These are phyloP conservation scores for Sarotherodon lohbergeri DNA, from an alignment of 2,113 vertebrate species.

Conservation along the genomic window DNA sequence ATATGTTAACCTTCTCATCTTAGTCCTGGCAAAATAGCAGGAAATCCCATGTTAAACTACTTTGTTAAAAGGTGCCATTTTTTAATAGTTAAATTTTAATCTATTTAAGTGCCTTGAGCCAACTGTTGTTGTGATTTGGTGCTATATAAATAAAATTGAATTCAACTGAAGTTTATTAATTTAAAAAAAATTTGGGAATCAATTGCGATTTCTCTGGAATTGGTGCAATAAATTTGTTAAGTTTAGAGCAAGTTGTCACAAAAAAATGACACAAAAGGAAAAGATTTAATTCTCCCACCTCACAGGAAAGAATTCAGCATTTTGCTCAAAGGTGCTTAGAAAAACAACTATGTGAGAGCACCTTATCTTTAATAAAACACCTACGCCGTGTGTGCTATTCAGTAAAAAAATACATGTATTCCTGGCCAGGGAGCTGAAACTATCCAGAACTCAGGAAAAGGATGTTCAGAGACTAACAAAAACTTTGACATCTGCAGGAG, in stretches of 20 bases:
- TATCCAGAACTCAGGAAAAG: background rate
- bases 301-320: background rate
- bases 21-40: background rate
- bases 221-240: background rate
- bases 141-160: background rate
- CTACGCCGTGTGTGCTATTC: background rate
- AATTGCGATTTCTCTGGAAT: background rate
- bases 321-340: background rate
- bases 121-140: background rate
- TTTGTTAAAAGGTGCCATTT: background rate
- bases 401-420: slow-evolving; percentile 19
- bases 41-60: background rate
- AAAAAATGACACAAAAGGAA: background rate
- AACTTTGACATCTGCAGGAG: slow-evolving; percentile 14
- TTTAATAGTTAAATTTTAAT: background rate
- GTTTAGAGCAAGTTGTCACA: background rate
- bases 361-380: slow-evolving; percentile 20
- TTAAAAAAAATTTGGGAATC: fast-evolving
- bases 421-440: background rate
- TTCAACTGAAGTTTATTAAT: background rate
- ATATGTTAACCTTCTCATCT: background rate
- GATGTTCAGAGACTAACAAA: slow-evolving; percentile 20
- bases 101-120: background rate
- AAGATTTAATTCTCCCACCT: background rate
- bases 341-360: background rate